Evolutionary conservation across 35 echinoderm and acorn worm genomes (phyloP).

Genomic region (Stichopus chloronotus): DNA sequence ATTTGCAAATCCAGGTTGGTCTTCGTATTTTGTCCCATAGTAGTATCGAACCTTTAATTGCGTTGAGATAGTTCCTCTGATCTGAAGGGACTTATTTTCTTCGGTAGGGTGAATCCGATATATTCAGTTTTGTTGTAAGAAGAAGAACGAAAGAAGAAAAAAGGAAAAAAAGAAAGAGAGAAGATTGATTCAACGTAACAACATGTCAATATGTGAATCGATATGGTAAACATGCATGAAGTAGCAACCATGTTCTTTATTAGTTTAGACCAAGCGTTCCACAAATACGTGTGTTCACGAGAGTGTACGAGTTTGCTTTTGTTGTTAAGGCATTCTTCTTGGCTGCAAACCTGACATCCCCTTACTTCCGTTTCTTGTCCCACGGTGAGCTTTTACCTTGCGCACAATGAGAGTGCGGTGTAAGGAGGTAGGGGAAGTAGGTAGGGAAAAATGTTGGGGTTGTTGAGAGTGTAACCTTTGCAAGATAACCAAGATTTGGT

Average conservation of each 20-base stretch:
- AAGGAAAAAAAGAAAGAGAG: not conserved
- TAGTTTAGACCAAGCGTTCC: slow-evolving; percentile 18
- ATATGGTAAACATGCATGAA: slow-evolving; percentile 36
- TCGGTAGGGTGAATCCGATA: not conserved
- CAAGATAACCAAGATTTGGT: too few relatives aligned
- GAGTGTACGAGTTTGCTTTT: slow-evolving; percentile 11
- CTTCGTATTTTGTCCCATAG: too few relatives aligned
- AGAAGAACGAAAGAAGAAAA: not conserved
- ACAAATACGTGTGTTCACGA: not conserved
- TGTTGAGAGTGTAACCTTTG: too few relatives aligned
- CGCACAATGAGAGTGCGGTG: too few relatives aligned
- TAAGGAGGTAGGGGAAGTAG: too few relatives aligned
- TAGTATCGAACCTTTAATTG: too few relatives aligned
- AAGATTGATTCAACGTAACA: slow-evolving; percentile 39
- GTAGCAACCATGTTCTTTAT: slow-evolving; percentile 38
- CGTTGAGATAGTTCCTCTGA: too few relatives aligned
- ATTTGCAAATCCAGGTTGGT: too few relatives aligned
- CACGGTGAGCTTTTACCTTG: too few relatives aligned
- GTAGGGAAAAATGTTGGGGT: too few relatives aligned
- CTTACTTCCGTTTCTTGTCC: not conserved
- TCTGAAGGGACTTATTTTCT: not conserved
- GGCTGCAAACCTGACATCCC: not conserved
- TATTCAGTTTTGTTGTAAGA: not conserved
- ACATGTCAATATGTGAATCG: slow-evolving; percentile 51
- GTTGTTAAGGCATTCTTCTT: not conserved